These are phyloP conservation scores for Oryzias javanicus DNA, from an alignment of 2,113 vertebrate genomes.

Conservation along the genomic window DNA sequence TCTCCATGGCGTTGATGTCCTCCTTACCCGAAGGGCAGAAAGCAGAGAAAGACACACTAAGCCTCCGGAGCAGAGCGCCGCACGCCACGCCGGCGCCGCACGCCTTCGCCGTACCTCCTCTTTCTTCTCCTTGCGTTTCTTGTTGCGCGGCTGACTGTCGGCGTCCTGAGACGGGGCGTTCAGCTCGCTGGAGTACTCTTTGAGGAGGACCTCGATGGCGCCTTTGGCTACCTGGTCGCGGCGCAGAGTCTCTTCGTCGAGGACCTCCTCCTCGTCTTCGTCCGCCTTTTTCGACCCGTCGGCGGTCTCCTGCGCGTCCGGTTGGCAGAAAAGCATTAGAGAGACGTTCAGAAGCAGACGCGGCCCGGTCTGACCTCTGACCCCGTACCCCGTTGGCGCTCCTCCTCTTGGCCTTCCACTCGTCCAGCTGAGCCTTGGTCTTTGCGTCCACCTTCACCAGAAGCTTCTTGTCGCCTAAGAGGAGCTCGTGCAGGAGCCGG, in stretches of 20 bases:
- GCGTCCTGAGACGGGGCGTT: conserved; percentile 93
- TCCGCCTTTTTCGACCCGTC: conserved; percentile 65
- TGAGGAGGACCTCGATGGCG: conserved; percentile 92
- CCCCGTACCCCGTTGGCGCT: conserved; percentile 87
- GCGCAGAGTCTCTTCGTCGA: conserved; percentile 94
- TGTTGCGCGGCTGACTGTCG: conserved; percentile 93
- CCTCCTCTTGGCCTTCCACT: conserved; percentile 97
- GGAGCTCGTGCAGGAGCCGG: conserved; percentile 92
- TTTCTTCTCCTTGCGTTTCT: conserved; percentile 98
- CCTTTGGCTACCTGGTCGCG: conserved; percentile 94
- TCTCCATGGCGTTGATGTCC: conserved; percentile 99
- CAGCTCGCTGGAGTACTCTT: conserved; percentile 96
- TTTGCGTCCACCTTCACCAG: conserved; percentile 98
- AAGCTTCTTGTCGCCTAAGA: conserved; percentile 96
- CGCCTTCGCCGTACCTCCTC: conserved; percentile 83
- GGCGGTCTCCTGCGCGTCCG: conserved; percentile 57
- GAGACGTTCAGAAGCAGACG: neutral
- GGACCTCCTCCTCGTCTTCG: conserved; percentile 89
- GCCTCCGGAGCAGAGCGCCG: neutral
- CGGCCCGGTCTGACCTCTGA: neutral
- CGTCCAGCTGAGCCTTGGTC: conserved; percentile 96
- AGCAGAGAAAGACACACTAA: conserved; percentile 28
- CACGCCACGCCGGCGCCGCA: neutral
- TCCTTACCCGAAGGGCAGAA: conserved; percentile 71
- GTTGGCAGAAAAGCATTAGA: neutral